Evolutionary conservation across 2,113 vertebrate species (phyloP), one percentile per base, ranked within the genome.

Genomic region (Oryzias celebensis): DNA sequence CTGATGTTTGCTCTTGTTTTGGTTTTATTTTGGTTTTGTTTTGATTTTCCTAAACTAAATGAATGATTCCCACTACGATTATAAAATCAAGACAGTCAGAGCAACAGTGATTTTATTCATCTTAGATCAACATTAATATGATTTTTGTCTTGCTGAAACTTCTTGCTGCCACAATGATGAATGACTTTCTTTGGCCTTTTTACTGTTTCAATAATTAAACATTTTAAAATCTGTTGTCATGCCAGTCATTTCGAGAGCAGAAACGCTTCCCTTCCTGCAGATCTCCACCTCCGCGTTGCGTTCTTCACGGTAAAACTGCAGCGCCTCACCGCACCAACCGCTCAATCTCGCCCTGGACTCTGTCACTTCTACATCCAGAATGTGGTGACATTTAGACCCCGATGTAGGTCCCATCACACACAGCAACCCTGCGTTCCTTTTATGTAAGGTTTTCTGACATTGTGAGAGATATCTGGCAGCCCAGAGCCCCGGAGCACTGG

Each of bases 241-340:
- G 24, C 17, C 18, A 26, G 24, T 31, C 10, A 18, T 46, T 48
- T 36, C 8, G 15, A 60, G 15, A 18, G 43, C 18, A 55, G 54
- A 23, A 53, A 49, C 13, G 49, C 53, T 14, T 23, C 58, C 65
- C 20, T 28, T 28, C 41, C 14, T 20, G 58, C 49, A 52, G 12
- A 17, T 62, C 31, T 51, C 49, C 54, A 16, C 71, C 68, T 74
- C 52, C 54, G 50, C 72, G 50, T 77, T 68, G 61, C 52, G 76
- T 77, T 61, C 4, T 49, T 56, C 52, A 59, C 55, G 65, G 41
- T 73, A 65, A 80, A 84, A 76, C 69, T 68, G 65, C 68, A 76
- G 71, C 62, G n/a, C 62, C 58, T 41, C 54, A 58, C 56, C 41
- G 17, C 17, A 45, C 17, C 54, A 42, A 52, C 5, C 4, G 55